These are phyloP conservation scores for Acanthoscelides obtectus DNA, from an alignment of 2,888 invertebrate species.

Conservation along the genomic window DNA sequence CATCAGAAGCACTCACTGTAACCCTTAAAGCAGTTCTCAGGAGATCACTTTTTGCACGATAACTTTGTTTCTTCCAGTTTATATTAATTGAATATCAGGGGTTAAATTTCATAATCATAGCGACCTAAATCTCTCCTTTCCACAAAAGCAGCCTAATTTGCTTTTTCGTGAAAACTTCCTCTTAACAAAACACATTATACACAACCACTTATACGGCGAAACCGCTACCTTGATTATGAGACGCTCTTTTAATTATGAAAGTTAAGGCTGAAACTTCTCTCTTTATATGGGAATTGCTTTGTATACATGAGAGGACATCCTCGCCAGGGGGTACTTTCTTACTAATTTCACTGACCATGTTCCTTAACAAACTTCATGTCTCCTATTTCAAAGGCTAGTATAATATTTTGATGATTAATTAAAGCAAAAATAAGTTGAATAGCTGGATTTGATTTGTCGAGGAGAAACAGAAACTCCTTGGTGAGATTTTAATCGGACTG, in stretches of 20 bases:
- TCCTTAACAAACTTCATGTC: background rate
- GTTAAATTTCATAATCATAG: no score
- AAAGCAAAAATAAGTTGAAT: no score
- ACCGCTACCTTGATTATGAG: background rate
- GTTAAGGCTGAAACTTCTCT: background rate
- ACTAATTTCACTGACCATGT: background rate
- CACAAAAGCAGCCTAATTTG: background rate
- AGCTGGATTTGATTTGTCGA: no score
- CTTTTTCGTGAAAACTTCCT: background rate
- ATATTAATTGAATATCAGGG: no score
- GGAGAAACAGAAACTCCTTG: no score
- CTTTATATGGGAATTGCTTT: background rate
- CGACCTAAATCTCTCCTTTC: background rate
- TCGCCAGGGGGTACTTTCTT: background rate
- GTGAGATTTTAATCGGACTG: no score
- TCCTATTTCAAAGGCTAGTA: no score
- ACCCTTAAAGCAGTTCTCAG: no score
- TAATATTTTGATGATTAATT: no score
- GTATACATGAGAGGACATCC: background rate
- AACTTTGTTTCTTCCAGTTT: no score
- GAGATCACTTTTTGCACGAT: no score
- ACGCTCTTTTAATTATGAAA: background rate
- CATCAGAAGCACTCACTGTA: no score
- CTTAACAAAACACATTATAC: background rate
- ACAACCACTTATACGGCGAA: background rate